Evolutionary conservation across 2,888 invertebrate species (phyloP), one percentile per base, ranked within the genome.

Genomic region (Rhagium mordax): DNA sequence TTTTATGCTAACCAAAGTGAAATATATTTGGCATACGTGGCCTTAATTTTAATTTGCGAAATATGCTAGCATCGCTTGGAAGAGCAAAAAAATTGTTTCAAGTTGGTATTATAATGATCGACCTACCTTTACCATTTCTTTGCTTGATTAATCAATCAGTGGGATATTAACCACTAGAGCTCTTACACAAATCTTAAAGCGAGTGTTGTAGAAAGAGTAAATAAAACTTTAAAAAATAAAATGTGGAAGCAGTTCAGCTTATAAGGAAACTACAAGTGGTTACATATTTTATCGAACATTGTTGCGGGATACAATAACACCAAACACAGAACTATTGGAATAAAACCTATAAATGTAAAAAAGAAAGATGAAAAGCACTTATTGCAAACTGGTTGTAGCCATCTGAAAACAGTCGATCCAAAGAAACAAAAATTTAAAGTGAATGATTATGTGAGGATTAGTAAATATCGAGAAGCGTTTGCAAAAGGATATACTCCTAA

Each of bases 281-380:
- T 82, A 41, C 7, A 64, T 8, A 47, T 69, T 24, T 21, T 75
- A 21, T 68, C 72, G 7, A 29, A 51, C 16, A 53, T 73, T 21
- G 55, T 78, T 48, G 15, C 76, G 16, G 75, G 76, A 21, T 86
- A 86, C 72, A 87, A 86, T 74, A 70, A 81, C 66, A 78, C 71
- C n/a, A 82, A 81, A 74, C 85, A 86, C 82, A 74, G 80, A 24
- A 86, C 84, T 41, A 86, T 85, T 66, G 78, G 78, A 66, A 84
- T 85, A 81, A 80, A 77, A 68, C 84, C 86, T 3, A 71, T 33
- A 48, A 80, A 85, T 67, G 85, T 84, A 21, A 81, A 78, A 81
- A 80, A 83, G 81, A 77, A 78, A 81, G 82, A 84, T 83, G 69
- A 86, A 21, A 79, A 80, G n/a, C n/a, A n/a, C n/a, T n/a, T n/a